Percentiles rank a stretch among this genome's conserved stretches.
Evolutionary conservation across 2,888 invertebrate genomes (phyloP).

Genomic region (Chrysolina haemoptera): DNA sequence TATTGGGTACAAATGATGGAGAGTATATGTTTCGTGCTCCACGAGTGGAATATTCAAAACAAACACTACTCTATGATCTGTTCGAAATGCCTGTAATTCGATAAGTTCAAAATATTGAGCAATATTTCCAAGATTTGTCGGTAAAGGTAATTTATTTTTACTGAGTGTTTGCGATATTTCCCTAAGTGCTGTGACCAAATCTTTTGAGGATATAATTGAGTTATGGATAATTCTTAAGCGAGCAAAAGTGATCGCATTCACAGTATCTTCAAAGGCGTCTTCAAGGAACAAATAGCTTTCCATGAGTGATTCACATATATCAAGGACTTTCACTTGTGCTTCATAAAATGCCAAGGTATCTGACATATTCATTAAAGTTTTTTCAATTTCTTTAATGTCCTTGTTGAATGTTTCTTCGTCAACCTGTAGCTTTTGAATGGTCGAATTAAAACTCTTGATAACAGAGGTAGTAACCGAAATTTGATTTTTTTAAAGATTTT

Average conservation of each 20-base stretch:
- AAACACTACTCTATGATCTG: too few species aligned
- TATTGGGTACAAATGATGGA: too few species aligned
- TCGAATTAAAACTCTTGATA: conserved; percentile 30
- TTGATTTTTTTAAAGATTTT: conserved; percentile 27
- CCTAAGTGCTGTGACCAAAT: too few species aligned
- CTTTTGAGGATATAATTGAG: too few species aligned
- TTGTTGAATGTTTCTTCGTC: conserved; percentile 26
- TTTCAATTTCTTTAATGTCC: conserved; percentile 8
- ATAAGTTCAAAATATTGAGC: too few species aligned
- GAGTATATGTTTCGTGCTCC: too few species aligned
- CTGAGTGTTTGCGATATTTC: not conserved
- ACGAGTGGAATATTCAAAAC: too few species aligned
- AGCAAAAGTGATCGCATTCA: not conserved
- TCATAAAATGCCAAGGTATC: not conserved
- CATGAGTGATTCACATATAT: not conserved
- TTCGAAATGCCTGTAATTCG: too few species aligned
- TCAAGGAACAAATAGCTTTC: not conserved
- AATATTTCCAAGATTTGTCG: not conserved
- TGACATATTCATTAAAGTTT: not conserved
- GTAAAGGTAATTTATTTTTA: not conserved
- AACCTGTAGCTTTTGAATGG: conserved; percentile 22
- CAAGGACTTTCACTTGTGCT: not conserved
- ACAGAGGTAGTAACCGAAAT: conserved; percentile 23
- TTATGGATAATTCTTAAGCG: not conserved
- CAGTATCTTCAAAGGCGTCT: not conserved